These are phyloP conservation scores for Chelonia mydas DNA, from an alignment of 2,797 vertebrate species.

Conservation along the genomic window DNA sequence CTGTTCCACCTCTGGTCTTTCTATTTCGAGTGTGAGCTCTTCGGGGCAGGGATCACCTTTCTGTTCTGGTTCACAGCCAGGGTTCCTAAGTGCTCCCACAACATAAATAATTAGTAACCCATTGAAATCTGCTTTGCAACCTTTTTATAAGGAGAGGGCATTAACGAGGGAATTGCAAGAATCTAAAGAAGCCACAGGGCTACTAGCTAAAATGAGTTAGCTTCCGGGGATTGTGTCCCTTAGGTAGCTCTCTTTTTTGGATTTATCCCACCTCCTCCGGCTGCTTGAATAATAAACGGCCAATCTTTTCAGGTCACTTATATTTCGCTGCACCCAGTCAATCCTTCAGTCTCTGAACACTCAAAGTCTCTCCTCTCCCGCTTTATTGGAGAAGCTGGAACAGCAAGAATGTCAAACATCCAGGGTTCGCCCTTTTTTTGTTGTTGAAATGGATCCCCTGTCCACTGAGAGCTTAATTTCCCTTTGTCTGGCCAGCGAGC, in stretches of 20 bases:
- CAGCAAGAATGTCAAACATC: background rate
- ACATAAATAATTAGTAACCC: background rate
- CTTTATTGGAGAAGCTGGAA: background rate
- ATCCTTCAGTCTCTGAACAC: background rate
- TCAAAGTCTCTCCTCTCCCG: no score
- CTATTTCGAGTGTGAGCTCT: accelerated
- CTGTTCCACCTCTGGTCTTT: background rate
- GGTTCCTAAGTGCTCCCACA: background rate
- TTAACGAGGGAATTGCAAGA: accelerated
- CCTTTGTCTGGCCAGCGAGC: background rate
- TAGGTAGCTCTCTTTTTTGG: background rate
- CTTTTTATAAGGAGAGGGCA: background rate
- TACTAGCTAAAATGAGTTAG: background rate
- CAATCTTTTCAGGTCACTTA: background rate
- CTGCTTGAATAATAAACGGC: background rate
- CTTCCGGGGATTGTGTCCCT: accelerated
- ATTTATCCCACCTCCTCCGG: background rate
- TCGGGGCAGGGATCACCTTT: background rate
- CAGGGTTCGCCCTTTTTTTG: background rate
- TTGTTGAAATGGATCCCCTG: background rate
- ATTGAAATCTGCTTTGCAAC: no score
- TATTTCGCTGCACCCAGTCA: accelerated
- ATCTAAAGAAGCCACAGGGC: accelerated
- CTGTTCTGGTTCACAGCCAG: accelerated
- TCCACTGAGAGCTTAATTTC: background rate